These are phyloP conservation scores for Melanotaenia parkinsoni DNA, from an alignment of 2,797 vertebrate genomes.

Conservation along the genomic window DNA sequence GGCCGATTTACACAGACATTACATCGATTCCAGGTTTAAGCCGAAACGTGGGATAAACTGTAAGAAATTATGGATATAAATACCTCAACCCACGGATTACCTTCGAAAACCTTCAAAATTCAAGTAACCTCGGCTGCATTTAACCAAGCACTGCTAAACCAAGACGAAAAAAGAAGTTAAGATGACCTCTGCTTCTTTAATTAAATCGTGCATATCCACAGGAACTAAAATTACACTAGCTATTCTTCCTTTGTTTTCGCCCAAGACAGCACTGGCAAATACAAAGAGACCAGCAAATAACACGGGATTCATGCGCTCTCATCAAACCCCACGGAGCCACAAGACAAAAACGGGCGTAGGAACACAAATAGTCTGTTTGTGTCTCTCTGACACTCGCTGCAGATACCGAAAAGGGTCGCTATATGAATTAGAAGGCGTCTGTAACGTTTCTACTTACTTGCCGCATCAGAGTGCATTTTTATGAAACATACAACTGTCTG, in stretches of 20 bases:
- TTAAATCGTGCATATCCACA: constrained; percentile 8
- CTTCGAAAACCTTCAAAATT: constrained; percentile 51
- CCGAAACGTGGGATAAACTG: neutral
- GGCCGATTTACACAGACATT: constrained; percentile 55
- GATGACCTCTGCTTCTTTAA: constrained; percentile 6
- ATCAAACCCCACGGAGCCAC: constrained; percentile 59
- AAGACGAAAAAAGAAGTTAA: constrained; percentile 23
- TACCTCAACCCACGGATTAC: constrained; percentile 53
- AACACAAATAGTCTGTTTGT: constrained; percentile 23
- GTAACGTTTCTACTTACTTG: constrained; percentile 92
- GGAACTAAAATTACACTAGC: constrained; percentile 50
- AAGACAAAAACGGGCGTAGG: constrained; percentile 40
- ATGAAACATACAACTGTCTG: constrained; percentile 92
- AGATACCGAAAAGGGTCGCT: neutral
- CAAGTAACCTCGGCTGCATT: constrained; percentile 44
- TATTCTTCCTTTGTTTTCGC: constrained; percentile 78
- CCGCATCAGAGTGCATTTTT: constrained; percentile 99
- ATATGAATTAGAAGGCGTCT: constrained; percentile 46
- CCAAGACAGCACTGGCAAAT: constrained; percentile 73
- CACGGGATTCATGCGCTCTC: constrained; percentile 65
- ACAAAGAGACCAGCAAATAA: constrained; percentile 80
- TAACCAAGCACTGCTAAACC: constrained; percentile 23
- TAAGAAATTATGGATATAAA: constrained; percentile 13
- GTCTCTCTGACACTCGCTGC: constrained; percentile 3
- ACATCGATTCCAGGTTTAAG: constrained; percentile 29